Conservation (phyloP, 2,113 vertebrate species). For the Ibidorhyncha struthersii region DNA sequence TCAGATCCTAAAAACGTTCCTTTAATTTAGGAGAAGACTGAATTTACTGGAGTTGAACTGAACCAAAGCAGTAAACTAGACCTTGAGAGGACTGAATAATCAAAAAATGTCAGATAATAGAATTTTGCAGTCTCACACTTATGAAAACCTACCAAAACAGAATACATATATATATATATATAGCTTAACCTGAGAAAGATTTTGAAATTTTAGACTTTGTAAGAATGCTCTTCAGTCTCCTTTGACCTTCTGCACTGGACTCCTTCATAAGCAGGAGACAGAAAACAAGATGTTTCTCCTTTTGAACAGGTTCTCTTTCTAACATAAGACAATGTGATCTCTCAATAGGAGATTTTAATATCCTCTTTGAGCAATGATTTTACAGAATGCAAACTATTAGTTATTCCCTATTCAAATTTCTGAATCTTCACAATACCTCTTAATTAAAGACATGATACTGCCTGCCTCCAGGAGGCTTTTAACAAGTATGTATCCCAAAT, state of each 20-base stretch:
- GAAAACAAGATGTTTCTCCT: neutral
- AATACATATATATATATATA: too few species aligned
- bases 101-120: neutral
- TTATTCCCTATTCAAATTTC: neutral
- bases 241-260: neutral
- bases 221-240: neutral
- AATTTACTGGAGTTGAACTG: neutral
- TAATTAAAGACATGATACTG: neutral
- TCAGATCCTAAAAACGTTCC: neutral
- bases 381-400: neutral
- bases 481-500: neutral
- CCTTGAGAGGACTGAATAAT: neutral
- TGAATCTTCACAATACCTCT: neutral
- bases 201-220: neutral
- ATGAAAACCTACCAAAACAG: neutral
- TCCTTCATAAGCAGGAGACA: neutral
- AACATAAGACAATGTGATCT: neutral
- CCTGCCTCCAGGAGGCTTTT: neutral
- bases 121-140: neutral
- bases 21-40: neutral
- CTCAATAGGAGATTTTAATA: neutral
- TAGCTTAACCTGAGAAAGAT: neutral
- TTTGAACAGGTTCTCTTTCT: neutral
- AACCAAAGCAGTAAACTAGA: neutral
- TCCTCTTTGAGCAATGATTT: neutral